phyloP scores from a whole-genome alignment of 2,797 vertebrate species.

The Apodemus agrarius region DNA sequence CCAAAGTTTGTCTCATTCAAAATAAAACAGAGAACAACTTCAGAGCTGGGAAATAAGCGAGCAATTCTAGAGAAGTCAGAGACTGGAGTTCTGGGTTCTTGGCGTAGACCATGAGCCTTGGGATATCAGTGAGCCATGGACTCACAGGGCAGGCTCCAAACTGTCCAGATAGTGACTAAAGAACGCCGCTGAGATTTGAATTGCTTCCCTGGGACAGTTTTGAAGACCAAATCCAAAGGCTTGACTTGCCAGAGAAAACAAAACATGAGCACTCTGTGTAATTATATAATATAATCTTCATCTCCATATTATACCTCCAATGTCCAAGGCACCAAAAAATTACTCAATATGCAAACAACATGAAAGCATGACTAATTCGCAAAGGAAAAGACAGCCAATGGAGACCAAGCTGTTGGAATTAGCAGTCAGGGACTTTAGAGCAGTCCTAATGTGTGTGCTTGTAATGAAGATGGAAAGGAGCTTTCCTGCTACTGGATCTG shows the following conservation, averaged over 20 bases:
- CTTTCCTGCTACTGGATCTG: not conserved
- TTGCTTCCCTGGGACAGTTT: not conserved
- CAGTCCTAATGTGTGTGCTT: not conserved
- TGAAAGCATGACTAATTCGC: not conserved
- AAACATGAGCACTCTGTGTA: not conserved
- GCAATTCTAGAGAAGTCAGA: not conserved
- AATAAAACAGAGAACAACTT: conserved; percentile 6
- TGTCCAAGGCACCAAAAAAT: not conserved
- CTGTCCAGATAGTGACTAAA: not conserved
- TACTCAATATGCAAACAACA: not conserved
- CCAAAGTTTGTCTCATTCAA: not conserved
- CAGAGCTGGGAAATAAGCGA: not conserved
- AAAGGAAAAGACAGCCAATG: not conserved
- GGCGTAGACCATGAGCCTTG: not conserved
- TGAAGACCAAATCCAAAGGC: conserved; percentile 2
- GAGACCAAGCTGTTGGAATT: not conserved
- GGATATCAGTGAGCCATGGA: not conserved
- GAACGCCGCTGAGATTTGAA: conserved; percentile 9
- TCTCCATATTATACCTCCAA: not conserved
- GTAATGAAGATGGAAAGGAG: not conserved
- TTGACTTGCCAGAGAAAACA: conserved; percentile 19
- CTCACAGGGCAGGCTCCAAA: not conserved
- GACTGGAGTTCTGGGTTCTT: not conserved
- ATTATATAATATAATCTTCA: not conserved
- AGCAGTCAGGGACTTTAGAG: conserved; percentile 20